Base-by-base conservation (phyloP, 2,113 vertebrate genomes). In the Oriolus oriolus region DNA sequence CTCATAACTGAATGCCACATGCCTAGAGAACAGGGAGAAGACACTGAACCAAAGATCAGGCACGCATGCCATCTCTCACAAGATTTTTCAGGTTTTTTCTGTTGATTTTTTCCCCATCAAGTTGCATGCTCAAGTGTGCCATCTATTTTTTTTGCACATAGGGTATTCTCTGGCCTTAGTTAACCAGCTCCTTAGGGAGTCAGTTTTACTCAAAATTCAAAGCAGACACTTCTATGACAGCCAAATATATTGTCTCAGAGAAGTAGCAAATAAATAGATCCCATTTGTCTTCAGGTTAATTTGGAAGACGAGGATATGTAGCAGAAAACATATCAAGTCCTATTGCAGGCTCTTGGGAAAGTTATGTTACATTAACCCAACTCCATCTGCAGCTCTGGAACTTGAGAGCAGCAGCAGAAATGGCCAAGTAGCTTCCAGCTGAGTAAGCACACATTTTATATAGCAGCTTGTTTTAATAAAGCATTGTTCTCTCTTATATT, bases 401-500 rank as follows among this genome's bases (percentile, higher is more conserved):
- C 61, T 93, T 95, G 85, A 91, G 65, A 91, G 23, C 18, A 84
- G 79, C 52, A 56, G n/a, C 64, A 95, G 42, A 63, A 96, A 90
- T n/a, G 74, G 64, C 80, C 61, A 91, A 79, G 88, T 23, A 96
- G 80, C 73, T 96, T 96, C 69, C 88, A 92, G 76, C 85, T 94
- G 94, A 90, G 79, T 96, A 95, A 96, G 93, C 59, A 91, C 53
- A 79, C 61, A 89, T 88, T 94, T 94, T 91, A 88, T 69, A 52
- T 8, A 89, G 70, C 77, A 93, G 60, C 69, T 78, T 96, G 82
- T 84, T 90, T 88, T 80, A 90, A 91, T 95, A 92, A 91, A 94
- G 13, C 47, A 86, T 89, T 96, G 47, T 93, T 93, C 73, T 74
- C 37, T 81, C 30, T 30, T 84, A 63, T 66, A 78, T 77, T 78